Evolutionary conservation across 2,888 invertebrate species (phyloP).

Genomic region (Keiferia lycopersicella): DNA sequence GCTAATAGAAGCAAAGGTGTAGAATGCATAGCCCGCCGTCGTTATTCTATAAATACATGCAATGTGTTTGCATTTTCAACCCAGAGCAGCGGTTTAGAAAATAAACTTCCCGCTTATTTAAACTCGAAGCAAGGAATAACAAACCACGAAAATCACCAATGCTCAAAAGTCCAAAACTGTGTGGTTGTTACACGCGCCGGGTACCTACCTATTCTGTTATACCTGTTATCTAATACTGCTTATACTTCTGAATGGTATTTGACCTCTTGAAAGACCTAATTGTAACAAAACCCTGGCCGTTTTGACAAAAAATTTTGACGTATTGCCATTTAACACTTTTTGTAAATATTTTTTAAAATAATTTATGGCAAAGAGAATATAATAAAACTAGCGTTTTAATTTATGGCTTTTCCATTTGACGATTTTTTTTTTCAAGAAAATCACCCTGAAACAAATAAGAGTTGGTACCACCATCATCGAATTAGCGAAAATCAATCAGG

Average conservation of each 20-base stretch:
- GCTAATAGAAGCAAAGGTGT: constrained; percentile 26
- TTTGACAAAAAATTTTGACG: neutral
- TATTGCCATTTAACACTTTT: neutral
- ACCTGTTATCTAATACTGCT: neutral
- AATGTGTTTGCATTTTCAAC: neutral
- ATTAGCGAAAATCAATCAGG: too few relatives aligned
- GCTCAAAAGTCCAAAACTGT: too few relatives aligned
- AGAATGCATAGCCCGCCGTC: constrained; percentile 23
- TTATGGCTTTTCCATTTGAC: neutral
- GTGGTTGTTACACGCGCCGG: too few relatives aligned
- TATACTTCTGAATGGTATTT: neutral
- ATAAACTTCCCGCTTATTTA: neutral
- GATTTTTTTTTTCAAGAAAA: too few relatives aligned
- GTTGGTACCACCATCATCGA: too few relatives aligned
- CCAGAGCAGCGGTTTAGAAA: neutral
- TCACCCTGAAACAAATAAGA: too few relatives aligned
- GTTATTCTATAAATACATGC: constrained; percentile 13
- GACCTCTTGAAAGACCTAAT: neutral
- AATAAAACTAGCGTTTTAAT: neutral
- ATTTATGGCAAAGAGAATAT: too few relatives aligned
- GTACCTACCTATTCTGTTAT: too few relatives aligned
- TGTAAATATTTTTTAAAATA: too few relatives aligned
- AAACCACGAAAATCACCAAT: too few relatives aligned
- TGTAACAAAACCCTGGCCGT: neutral
- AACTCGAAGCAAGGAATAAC: too few relatives aligned